These are phyloP conservation scores for Parnassius smintheus DNA, from an alignment of 2,888 invertebrate species.

Conservation along the genomic window DNA sequence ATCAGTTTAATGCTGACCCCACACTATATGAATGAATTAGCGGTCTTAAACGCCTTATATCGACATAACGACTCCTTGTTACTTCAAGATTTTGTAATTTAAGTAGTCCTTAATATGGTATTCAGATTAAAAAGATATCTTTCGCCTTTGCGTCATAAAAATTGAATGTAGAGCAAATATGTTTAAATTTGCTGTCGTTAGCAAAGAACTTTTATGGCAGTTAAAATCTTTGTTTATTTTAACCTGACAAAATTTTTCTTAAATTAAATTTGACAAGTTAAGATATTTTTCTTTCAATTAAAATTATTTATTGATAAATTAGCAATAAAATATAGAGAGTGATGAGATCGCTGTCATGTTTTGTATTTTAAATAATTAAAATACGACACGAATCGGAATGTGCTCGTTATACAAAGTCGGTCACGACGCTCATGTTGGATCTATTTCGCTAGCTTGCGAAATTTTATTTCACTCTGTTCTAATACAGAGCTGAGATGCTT, in stretches of 20 bases:
- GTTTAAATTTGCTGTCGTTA: conserved; percentile 8
- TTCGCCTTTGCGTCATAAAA: conserved; percentile 22
- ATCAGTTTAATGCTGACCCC: conserved; percentile 50
- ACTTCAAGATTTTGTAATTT: conserved; percentile 23
- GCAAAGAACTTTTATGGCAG: not conserved
- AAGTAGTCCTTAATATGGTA: conserved; percentile 22
- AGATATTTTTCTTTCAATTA: conserved; percentile 17
- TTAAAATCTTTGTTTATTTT: conserved; percentile 2
- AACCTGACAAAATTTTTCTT: conserved; percentile 7
- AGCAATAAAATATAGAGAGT: conserved; percentile 7
- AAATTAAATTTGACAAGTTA: conserved; percentile 1
- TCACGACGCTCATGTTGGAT: conserved; percentile 22
- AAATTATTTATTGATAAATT: conserved; percentile 6
- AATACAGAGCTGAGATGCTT: conserved; percentile 6
- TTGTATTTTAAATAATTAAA: conserved; percentile 23
- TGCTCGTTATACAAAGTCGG: conserved; percentile 25
- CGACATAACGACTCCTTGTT: conserved; percentile 23
- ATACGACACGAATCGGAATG: conserved; percentile 19
- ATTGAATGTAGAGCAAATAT: conserved; percentile 18
- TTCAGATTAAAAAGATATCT: conserved; percentile 26
- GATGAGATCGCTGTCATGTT: conserved; percentile 16
- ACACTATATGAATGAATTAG: conserved; percentile 25
- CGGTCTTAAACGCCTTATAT: conserved; percentile 9
- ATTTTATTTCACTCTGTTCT: conserved; percentile 22
- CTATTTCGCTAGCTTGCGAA: conserved; percentile 28